phyloP scores from a whole-genome alignment of 2,113 vertebrate species.

The Leptobrachium ailaonicum region DNA sequence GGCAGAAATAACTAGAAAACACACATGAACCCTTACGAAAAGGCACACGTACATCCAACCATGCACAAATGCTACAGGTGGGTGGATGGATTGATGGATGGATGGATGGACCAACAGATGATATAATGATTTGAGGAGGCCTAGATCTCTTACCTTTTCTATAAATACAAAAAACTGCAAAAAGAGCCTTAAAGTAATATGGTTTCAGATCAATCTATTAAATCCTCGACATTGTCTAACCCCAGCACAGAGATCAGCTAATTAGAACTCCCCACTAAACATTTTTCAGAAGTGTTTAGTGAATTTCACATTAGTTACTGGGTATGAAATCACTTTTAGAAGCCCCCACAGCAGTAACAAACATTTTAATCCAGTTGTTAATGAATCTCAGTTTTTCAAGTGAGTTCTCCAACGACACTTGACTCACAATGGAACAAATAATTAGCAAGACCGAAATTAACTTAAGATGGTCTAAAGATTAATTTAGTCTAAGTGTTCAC shows the following conservation, averaged over 20 bases:
- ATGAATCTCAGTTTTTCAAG: conserved; percentile 60
- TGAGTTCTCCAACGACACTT: conserved; percentile 59
- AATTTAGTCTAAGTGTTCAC: conserved; percentile 61
- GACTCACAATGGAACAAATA: conserved; percentile 62
- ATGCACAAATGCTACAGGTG: too few species aligned
- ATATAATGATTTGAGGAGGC: too few species aligned
- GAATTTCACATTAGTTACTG: not conserved
- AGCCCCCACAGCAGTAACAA: conserved; percentile 50
- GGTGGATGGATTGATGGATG: too few species aligned
- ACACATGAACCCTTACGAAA: too few species aligned
- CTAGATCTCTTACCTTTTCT: too few species aligned
- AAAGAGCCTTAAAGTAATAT: too few species aligned
- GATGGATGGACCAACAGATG: too few species aligned
- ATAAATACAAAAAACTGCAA: too few species aligned
- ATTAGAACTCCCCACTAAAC: not conserved
- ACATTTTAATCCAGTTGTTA: conserved; percentile 61
- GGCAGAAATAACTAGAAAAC: too few species aligned
- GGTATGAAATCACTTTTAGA: not conserved
- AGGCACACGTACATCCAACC: too few species aligned
- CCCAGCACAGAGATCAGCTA: not conserved
- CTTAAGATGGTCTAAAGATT: conserved; percentile 63
- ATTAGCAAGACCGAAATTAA: conserved; percentile 61
- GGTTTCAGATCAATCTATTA: not conserved
- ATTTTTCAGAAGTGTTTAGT: conserved; percentile 56
- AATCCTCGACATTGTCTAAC: not conserved